A percentile compares a stretch with the other conserved stretches of the same genome.
phyloP scores from a whole-genome alignment of 2,888 invertebrate genomes.

The Carpatolechia fugitivella region DNA sequence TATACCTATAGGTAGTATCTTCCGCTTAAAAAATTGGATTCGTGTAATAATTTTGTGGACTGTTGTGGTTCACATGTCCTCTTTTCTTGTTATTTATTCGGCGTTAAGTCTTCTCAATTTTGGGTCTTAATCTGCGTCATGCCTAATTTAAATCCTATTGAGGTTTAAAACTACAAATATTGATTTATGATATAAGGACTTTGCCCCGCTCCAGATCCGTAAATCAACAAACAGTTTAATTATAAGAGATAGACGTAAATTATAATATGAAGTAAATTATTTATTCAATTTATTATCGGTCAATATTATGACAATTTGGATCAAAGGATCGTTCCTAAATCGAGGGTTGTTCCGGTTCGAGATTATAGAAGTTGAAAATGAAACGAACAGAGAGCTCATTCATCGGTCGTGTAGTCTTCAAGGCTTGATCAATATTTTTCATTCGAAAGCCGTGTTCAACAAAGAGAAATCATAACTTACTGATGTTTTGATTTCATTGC shows the following conservation, averaged over 20 bases:
- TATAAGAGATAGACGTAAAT: slow-evolving; percentile 41
- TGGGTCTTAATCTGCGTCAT: slow-evolving; percentile 10
- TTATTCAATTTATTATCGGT: slow-evolving; percentile 53
- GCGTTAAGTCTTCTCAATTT: no score
- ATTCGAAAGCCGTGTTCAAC: not conserved
- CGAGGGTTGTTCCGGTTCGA: slow-evolving; percentile 25
- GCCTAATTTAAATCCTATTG: slow-evolving; percentile 2
- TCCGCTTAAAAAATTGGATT: no score
- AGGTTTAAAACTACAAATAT: slow-evolving; percentile 24
- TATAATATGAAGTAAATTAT: slow-evolving; percentile 31
- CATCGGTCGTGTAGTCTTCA: slow-evolving; percentile 1
- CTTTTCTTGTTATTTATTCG: not conserved
- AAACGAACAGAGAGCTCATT: slow-evolving; percentile 24
- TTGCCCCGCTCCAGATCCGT: slow-evolving; percentile 30
- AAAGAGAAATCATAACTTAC: not conserved
- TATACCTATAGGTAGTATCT: no score
- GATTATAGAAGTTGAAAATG: slow-evolving; percentile 22
- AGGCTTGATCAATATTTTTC: slow-evolving; percentile 1
- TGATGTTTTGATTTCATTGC: no score
- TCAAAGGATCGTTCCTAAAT: slow-evolving; percentile 44
- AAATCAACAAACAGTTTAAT: slow-evolving; percentile 57
- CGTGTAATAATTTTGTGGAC: not conserved
- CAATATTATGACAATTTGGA: slow-evolving; percentile 59
- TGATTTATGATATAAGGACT: slow-evolving; percentile 30
- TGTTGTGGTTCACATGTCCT: not conserved